Evolutionary conservation across 2,113 vertebrate species (phyloP).

Genomic region (Ammodytes marinus): DNA sequence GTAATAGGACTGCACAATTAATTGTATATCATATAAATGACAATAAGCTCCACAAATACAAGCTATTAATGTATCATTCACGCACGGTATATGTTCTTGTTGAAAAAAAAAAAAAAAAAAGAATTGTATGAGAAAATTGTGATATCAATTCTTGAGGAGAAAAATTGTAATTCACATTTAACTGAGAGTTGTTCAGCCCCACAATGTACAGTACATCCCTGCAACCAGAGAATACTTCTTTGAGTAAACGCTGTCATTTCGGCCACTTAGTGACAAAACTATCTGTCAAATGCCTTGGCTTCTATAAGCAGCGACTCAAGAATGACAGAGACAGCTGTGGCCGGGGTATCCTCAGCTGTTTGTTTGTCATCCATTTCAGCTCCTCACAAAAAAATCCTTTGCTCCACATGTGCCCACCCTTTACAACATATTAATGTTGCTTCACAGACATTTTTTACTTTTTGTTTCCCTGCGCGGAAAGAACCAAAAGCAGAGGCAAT

Average conservation of each 20-base stretch:
- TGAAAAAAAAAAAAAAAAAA: too few species aligned
- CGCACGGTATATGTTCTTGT: too few species aligned
- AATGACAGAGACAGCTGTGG: slow-evolving; percentile 55
- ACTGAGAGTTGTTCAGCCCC: too few species aligned
- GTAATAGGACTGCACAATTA: too few species aligned
- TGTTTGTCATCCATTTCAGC: neutral
- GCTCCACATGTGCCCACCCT: neutral
- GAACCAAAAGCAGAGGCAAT: slow-evolving; percentile 41
- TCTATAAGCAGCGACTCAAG: slow-evolving; percentile 19
- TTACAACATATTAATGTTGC: slow-evolving; percentile 4
- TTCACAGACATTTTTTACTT: neutral
- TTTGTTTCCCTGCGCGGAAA: slow-evolving; percentile 3
- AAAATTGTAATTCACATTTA: too few species aligned
- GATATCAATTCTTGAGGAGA: too few species aligned
- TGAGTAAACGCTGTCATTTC: slow-evolving; percentile 6
- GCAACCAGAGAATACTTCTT: neutral
- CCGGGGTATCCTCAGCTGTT: slow-evolving; percentile 49
- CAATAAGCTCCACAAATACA: too few species aligned
- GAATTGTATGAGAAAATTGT: too few species aligned
- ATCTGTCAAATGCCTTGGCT: slow-evolving; percentile 18
- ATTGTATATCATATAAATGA: too few species aligned
- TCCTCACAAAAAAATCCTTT: neutral
- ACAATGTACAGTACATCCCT: neutral
- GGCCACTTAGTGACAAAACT: slow-evolving; percentile 4
- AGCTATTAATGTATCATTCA: too few species aligned